Conservation (phyloP, 2,113 vertebrate species). For the Prionailurus bengalensis region DNA sequence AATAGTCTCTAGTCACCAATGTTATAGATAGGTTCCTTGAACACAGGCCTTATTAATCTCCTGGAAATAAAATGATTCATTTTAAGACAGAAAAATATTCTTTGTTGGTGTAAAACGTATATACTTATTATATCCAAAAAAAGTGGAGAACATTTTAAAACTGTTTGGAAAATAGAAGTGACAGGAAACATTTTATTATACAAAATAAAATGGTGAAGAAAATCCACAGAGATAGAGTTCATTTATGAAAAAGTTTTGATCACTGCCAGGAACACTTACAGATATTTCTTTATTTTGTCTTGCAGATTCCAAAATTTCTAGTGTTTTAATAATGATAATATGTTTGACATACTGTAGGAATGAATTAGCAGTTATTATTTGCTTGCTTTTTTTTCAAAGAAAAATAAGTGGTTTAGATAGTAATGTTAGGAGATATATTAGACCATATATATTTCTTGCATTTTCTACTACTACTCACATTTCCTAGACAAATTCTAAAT, state of each 20-base stretch:
- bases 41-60: neutral
- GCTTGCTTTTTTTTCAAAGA: neutral
- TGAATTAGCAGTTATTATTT: neutral
- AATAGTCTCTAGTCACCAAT: neutral
- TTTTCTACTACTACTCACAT: constrained; percentile 12
- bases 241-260: neutral
- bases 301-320: neutral
- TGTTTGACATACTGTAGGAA: neutral
- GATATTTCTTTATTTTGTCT: neutral
- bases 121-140: neutral
- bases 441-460: neutral
- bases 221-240: neutral
- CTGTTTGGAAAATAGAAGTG: neutral
- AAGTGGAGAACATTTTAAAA: constrained; percentile 31
- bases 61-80: neutral
- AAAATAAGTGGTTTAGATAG: neutral
- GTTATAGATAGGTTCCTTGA: neutral
- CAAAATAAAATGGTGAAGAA: neutral
- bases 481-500: neutral
- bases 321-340: neutral
- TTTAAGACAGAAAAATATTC: neutral
- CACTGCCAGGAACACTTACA: neutral
- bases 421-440: neutral
- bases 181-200: neutral
- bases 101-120: neutral